Base-by-base conservation (phyloP, 2,888 invertebrate genomes). In the Drosophila parthenogenetica region DNA sequence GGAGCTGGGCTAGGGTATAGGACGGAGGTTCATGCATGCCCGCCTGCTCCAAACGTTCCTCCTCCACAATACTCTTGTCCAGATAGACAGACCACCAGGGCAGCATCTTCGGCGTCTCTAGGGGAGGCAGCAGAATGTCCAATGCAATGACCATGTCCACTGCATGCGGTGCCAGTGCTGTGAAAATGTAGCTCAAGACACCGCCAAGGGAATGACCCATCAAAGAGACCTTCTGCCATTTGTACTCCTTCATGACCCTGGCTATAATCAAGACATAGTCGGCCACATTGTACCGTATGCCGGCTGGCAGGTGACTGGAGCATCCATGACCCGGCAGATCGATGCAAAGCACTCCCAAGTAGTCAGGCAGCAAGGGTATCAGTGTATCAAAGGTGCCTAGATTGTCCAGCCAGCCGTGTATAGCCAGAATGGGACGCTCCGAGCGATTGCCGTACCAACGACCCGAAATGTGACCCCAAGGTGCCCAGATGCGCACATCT, bases 331-430 rank as follows among this genome's bases (percentile, higher is more conserved):
- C 95, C 3, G 95, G 95, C 10, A 94, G 92, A 90, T 95, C 95
- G 13, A 95, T 91, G 0, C 95, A 94, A 8, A 96, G 89, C 43
- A 94, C 91, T 4, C 93, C 92, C 1, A 92, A 73, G 40, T 93
- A 89, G 39, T 92, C 84, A 13, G 93, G 92, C 46, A 96, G 89
- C 60, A 94, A 89, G 0, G 95, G 95, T 25, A 94, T 93, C 48
- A 96, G 87, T 0, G 93, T 93, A 87, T 96, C 95, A 93, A 95
- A 96, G 0, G 95, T 94, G 22, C 95, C 95, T 22, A 95, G 94
- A 88, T 96, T 96, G 91, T 96, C 96, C 91, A 94, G 94, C 95
- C 95, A 96, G 0, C 96, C 96, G 87, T 96, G 96, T 0, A 96
- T 79, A 0, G 95, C 94, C 46, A 96, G 87, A 37, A 96, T 93